Conservation (phyloP, 2,888 invertebrate species). For the Agapostemon virescens region DNA sequence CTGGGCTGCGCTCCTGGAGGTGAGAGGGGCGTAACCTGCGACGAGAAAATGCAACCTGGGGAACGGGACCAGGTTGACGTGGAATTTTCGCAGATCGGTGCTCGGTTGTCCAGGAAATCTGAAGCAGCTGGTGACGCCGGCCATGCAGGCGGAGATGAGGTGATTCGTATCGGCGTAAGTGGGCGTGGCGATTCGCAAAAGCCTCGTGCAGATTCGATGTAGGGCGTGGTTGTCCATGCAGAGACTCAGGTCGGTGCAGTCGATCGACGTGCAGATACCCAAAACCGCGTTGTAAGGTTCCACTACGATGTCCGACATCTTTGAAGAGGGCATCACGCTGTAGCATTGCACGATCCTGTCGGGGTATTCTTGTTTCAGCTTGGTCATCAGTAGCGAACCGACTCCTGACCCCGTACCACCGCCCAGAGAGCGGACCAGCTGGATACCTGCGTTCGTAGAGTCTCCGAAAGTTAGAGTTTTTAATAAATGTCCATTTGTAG, state of each 20-base stretch:
- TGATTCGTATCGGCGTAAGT: slow-evolving; percentile 95
- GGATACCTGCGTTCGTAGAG: slow-evolving; percentile 83
- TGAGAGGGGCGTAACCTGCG: slow-evolving; percentile 89
- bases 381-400: slow-evolving; percentile 89
- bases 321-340: slow-evolving; percentile 89
- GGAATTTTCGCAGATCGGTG: slow-evolving; percentile 93
- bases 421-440: slow-evolving; percentile 91
- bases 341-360: slow-evolving; percentile 88
- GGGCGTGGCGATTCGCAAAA: slow-evolving; percentile 91
- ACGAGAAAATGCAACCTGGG: slow-evolving; percentile 94
- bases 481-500: not conserved
- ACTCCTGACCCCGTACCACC: slow-evolving; percentile 88
- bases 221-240: slow-evolving; percentile 95
- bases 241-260: slow-evolving; percentile 93
- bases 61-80: slow-evolving; percentile 96
- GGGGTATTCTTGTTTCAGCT: slow-evolving; percentile 93
- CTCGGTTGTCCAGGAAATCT: slow-evolving; percentile 95
- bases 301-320: slow-evolving; percentile 93
- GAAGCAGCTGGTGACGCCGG: slow-evolving; percentile 59
- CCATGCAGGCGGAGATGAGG: slow-evolving; percentile 84
- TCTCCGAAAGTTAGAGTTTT: not conserved
- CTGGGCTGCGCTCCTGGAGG: slow-evolving; percentile 83
- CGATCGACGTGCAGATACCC: slow-evolving; percentile 91
- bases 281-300: slow-evolving; percentile 95
- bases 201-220: slow-evolving; percentile 94